Evolutionary conservation across 2,888 invertebrate genomes (phyloP).

Genomic region (Drosophila buzzatii): DNA sequence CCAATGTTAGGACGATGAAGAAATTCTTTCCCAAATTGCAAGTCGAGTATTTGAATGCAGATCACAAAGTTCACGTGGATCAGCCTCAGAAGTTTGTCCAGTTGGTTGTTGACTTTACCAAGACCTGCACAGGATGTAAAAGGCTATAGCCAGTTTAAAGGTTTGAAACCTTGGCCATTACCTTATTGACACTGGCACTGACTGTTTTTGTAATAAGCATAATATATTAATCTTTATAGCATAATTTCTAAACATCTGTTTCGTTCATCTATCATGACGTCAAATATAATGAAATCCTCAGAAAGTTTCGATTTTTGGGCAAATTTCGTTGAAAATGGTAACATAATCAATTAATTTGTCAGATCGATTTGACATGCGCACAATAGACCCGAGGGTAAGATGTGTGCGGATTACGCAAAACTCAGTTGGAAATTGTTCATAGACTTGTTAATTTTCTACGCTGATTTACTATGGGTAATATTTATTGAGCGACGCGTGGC

Average conservation of each 20-base stretch:
- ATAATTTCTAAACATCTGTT: conserved; percentile 50
- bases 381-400: conserved; percentile 24
- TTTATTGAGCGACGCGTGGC: conserved; percentile 48
- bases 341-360: conserved; percentile 75
- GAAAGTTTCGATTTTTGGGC: conserved; percentile 34
- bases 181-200: no score
- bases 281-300: conserved; percentile 49
- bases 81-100: no score
- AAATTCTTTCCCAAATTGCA: no score
- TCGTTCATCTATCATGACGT: conserved; percentile 60
- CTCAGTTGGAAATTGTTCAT: conserved; percentile 19
- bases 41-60: no score
- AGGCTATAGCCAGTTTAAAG: no score
- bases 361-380: conserved; percentile 61
- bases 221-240: neutral
- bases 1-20: no score
- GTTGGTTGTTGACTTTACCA: no score
- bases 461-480: conserved; percentile 46
- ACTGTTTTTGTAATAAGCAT: no score
- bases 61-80: no score
- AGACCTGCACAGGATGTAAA: no score
- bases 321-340: conserved; percentile 53
- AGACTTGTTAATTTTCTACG: conserved; percentile 20
- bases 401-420: conserved; percentile 29
- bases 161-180: no score